phyloP scores from a whole-genome alignment of 2,888 invertebrate genomes.

The Xestobium rufovillosum region DNA sequence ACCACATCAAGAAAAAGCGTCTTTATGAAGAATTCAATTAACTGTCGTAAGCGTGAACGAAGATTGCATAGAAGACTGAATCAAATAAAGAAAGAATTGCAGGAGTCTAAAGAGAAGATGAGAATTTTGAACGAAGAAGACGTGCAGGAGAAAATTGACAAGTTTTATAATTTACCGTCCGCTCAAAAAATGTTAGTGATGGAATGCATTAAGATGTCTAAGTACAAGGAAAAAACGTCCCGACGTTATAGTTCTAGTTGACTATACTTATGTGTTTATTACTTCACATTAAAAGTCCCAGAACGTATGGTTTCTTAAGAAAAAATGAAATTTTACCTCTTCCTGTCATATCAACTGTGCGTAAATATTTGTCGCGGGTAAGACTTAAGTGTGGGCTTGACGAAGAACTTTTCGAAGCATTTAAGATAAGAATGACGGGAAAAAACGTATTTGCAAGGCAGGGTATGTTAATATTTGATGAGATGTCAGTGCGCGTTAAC shows the following conservation, averaged over 20 bases:
- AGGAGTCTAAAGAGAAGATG: background rate
- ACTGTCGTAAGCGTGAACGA: too few species aligned
- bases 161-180: constrained; percentile 3
- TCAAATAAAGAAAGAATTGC: background rate
- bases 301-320: constrained; percentile 10
- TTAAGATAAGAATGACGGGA: constrained; percentile 9
- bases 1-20: too few species aligned
- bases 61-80: too few species aligned
- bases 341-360: constrained; percentile 8
- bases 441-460: constrained; percentile 16
- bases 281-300: constrained; percentile 9
- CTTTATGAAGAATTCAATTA: too few species aligned
- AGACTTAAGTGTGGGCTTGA: constrained; percentile 17
- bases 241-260: constrained; percentile 10
- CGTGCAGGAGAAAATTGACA: background rate
- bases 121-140: background rate
- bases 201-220: background rate
- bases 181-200: background rate
- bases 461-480: constrained; percentile 19
- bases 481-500: constrained; percentile 17
- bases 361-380: constrained; percentile 13
- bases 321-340: constrained; percentile 11
- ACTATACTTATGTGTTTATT: constrained; percentile 11
- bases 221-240: background rate
- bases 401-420: constrained; percentile 13